Conservation (phyloP, 2,113 vertebrate species). For the Xiphorhynchus elegans region DNA sequence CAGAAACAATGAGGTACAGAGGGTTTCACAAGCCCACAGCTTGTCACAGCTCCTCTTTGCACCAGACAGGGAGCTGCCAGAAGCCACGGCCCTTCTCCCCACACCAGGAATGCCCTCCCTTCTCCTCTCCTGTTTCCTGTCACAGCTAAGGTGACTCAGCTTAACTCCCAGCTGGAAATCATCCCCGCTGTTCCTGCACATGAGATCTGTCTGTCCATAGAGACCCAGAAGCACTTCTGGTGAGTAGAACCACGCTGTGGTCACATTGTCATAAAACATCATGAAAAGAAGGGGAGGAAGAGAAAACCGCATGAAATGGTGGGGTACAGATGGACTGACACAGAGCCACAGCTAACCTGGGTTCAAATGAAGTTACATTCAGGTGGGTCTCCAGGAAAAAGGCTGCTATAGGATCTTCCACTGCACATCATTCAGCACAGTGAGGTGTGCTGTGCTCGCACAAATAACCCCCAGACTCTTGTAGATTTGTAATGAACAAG, state of each 20-base stretch:
- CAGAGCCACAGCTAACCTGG: background rate
- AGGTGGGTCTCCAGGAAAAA: background rate
- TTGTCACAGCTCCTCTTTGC: accelerated
- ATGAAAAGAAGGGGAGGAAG: background rate
- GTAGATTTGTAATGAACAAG: background rate
- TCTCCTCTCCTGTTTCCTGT: background rate
- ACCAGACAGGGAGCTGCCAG: accelerated
- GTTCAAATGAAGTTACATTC: background rate
- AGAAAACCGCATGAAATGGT: background rate
- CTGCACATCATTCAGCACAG: background rate
- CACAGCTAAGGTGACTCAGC: background rate
- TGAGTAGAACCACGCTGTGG: accelerated
- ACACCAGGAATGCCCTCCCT: background rate
- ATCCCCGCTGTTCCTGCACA: background rate
- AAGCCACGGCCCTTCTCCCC: background rate
- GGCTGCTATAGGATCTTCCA: background rate
- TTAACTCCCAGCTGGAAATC: background rate
- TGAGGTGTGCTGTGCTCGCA: background rate
- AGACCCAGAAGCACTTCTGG: background rate
- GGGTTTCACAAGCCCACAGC: background rate
- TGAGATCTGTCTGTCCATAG: background rate
- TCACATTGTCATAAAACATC: accelerated
- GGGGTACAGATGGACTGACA: background rate
- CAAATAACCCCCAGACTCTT: background rate
- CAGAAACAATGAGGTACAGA: background rate